Conservation (phyloP, 2,888 invertebrate genomes). For the Petrophora chlorosata region DNA sequence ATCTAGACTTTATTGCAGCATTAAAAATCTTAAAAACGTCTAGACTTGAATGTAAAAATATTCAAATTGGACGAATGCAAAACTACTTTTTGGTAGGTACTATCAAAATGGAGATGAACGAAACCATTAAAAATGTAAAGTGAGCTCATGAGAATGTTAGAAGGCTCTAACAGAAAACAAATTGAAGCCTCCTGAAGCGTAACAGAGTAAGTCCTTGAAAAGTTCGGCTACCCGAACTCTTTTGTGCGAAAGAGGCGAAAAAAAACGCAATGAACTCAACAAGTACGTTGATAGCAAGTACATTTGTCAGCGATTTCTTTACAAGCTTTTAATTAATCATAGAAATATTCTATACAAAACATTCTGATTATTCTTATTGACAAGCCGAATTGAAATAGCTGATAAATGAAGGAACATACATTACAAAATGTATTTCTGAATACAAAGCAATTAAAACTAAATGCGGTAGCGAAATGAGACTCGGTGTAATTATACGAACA, state of each 20-base stretch:
- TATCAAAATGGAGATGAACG: conserved; percentile 33
- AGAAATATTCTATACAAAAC: conserved; percentile 50
- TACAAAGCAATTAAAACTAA: conserved; percentile 36
- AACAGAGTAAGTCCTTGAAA: conserved; percentile 67
- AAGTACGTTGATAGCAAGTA: conserved; percentile 60
- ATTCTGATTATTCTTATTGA: conserved; percentile 59
- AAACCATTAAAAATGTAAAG: conserved; percentile 34
- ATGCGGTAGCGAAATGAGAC: conserved; percentile 36
- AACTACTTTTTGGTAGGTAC: conserved; percentile 40
- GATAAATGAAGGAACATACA: conserved; percentile 45
- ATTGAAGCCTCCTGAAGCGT: conserved; percentile 66
- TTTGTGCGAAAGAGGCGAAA: conserved; percentile 64
- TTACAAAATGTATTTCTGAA: conserved; percentile 30
- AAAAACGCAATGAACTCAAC: conserved; percentile 55
- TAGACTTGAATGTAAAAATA: conserved; percentile 51
- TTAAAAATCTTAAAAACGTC: conserved; percentile 45
- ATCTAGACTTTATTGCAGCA: conserved; percentile 50
- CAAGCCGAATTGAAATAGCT: conserved; percentile 52
- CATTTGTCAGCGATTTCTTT: conserved; percentile 76
- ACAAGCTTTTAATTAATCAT: conserved; percentile 69
- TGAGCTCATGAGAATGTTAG: conserved; percentile 34
- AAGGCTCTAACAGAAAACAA: conserved; percentile 40
- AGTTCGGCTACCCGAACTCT: conserved; percentile 71
- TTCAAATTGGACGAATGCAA: conserved; percentile 52
- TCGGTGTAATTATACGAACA: conserved; percentile 36